Evolutionary conservation across 2,888 invertebrate genomes (phyloP).

Genomic region (Drosophila yooni): DNA sequence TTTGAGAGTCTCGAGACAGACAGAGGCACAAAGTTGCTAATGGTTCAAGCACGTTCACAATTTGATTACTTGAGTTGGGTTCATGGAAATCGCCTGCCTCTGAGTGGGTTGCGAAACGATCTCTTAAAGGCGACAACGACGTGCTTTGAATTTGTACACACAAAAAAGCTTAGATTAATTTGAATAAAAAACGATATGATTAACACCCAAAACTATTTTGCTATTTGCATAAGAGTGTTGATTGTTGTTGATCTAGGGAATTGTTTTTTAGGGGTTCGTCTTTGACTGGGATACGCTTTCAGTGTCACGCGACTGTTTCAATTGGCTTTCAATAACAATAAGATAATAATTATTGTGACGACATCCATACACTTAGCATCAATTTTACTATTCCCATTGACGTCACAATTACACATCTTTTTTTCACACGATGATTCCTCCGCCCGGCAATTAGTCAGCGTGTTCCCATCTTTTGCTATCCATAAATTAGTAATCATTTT

Average conservation of each 20-base stretch:
- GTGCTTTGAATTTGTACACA: constrained; percentile 3
- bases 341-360: constrained; percentile 18
- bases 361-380: constrained; percentile 29
- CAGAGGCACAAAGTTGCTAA: constrained; percentile 37
- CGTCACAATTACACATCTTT: constrained; percentile 15
- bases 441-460: constrained; percentile 18
- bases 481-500: neutral
- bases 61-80: constrained; percentile 30
- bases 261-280: constrained; percentile 31
- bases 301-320: neutral
- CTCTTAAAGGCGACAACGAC: neutral
- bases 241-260: neutral
- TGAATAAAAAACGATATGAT: constrained; percentile 13
- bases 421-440: constrained; percentile 14
- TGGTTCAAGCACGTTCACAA: constrained; percentile 44
- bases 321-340: constrained; percentile 30
- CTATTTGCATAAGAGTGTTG: neutral
- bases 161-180: neutral
- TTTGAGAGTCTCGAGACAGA: neutral
- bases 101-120: constrained; percentile 22
- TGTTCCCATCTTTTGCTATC: neutral
- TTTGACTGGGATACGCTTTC: neutral
- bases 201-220: constrained; percentile 10
- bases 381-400: constrained; percentile 28
- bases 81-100: constrained; percentile 30